Evolutionary conservation across 2,113 vertebrate species (phyloP).

Genomic region (Picathartes gymnocephalus): DNA sequence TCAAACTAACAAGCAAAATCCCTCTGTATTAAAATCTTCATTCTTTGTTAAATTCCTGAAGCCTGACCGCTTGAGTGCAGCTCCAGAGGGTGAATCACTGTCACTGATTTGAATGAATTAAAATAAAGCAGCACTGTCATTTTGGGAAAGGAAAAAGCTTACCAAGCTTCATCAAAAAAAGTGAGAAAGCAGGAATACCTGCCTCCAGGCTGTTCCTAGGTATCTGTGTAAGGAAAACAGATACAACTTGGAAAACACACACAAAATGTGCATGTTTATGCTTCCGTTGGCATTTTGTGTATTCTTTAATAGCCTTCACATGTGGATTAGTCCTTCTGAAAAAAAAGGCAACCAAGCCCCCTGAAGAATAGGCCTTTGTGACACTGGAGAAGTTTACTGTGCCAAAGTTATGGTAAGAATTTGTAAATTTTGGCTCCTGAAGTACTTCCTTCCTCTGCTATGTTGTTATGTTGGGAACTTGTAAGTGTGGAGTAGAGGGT

Average conservation of each 20-base stretch:
- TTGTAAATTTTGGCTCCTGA: constrained; percentile 64
- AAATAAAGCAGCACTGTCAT: not conserved
- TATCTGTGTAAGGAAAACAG: not conserved
- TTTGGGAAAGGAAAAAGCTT: not conserved
- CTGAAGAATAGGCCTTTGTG: constrained; percentile 66
- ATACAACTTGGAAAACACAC: not conserved
- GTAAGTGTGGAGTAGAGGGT: not conserved
- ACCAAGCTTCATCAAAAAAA: not conserved
- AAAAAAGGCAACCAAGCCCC: not conserved
- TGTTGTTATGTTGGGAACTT: constrained; percentile 48
- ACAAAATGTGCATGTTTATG: not conserved
- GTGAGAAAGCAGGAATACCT: not conserved
- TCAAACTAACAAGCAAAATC: not conserved
- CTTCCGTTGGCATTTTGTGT: constrained; percentile 5
- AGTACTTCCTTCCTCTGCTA: constrained; percentile 58
- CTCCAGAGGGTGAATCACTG: not conserved
- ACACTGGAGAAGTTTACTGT: constrained; percentile 20
- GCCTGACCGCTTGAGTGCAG: not conserved
- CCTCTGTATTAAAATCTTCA: not conserved
- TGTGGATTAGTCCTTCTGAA: constrained; percentile 25
- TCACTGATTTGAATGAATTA: not conserved
- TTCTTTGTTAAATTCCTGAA: not conserved
- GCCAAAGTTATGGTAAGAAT: constrained; percentile 73
- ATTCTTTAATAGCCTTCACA: constrained; percentile 44
- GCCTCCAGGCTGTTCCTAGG: not conserved